Base-by-base conservation (phyloP, 2,888 invertebrate genomes). In the Thyatira batis region DNA sequence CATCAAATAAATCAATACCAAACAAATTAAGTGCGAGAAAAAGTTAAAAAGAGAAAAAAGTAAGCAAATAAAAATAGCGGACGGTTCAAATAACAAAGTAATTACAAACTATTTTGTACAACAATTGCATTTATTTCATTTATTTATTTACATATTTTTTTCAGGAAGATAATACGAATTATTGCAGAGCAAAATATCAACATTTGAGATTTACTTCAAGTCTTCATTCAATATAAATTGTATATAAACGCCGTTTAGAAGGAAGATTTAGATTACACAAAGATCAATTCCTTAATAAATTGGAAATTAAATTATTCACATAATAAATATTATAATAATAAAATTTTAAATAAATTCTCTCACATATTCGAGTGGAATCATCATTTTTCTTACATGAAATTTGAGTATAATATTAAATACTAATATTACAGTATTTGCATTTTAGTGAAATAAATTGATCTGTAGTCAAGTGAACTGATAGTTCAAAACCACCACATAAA, bases 21-120 rank as follows among this genome's bases (percentile, higher is more conserved):
- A 53, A 57, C 49, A 48, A 54, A 48, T 51, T 49, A 45, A 45
- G 51, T 57, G 57, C 25, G 11, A 46, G 48, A 49, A 52, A 49
- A 51, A 13, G 49, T 52, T 60, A 48, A 55, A 54, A 52, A 57
- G 53, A 39, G 49, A 57, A 49, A 20, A 55, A 49, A 56, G 51
- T 30, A 56, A 64, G 61, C 64, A 61, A 61, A 61, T 50, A 49
- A 62, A 56, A 57, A 30, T 64, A 67, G 66, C 64, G 27, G 28
- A 52, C 58, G 61, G 50, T 54, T 46, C 55, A 20, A 51, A 58
- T 13, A 50, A 59, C 51, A 56, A 59, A 58, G 51, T 23, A 64
- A 63, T 52, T 52, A 61, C 53, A 53, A 49, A 51, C 49, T 50
- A 25, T 53, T 51, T 28, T 53, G 52, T 48, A 45, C 51, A 66